Base-by-base conservation (phyloP, 2,888 invertebrate genomes). In the Brachypalpus laphriformis region DNA sequence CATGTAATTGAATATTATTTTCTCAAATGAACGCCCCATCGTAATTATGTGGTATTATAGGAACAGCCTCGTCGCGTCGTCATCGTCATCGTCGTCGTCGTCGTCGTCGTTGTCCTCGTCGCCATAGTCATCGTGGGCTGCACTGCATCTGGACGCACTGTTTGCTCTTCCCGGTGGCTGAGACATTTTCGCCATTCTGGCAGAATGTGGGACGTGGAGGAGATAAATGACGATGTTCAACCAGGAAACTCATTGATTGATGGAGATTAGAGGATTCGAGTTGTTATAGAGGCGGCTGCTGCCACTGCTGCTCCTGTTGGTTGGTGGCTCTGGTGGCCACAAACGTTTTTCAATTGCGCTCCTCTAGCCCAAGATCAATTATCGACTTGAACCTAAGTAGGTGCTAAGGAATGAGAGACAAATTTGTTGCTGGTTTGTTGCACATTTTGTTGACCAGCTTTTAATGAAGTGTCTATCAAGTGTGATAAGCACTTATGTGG, bases 161-260 rank as follows among this genome's bases (percentile, higher is more conserved):
- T 57, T 49, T 34, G 61, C 37, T 54, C 45, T 47, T 74, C 57
- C 75, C 37, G 80, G 47, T 68, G 63, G 78, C 74, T 68, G 42
- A 68, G 16, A 74, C 20, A 18, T 63, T 83, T 81, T 85, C 66
- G 71, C 81, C 51, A 40, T 72, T 82, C 66, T 85, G 70, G 51
- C 80, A 65, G 74, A 81, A 81, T 76, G 81, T 85, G 81, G 81
- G 81, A 71, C 76, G 85, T 47, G 40, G 70, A 65, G 37, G 85
- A 85, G 85, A 85, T 85, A 85, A 85, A 85, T 85, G 85, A 76
- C 85, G 85, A 85, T 85, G 85, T 85, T 81, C 85, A 85, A 85
- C 85, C 85, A 85, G 85, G 85, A 85, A 85, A 85, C 65, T 66
- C 85, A 85, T 81, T 81, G 85, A 85, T 85, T 76, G 85, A 85